Conservation (phyloP, 2,888 invertebrate species). For the Lingula anatina region DNA sequence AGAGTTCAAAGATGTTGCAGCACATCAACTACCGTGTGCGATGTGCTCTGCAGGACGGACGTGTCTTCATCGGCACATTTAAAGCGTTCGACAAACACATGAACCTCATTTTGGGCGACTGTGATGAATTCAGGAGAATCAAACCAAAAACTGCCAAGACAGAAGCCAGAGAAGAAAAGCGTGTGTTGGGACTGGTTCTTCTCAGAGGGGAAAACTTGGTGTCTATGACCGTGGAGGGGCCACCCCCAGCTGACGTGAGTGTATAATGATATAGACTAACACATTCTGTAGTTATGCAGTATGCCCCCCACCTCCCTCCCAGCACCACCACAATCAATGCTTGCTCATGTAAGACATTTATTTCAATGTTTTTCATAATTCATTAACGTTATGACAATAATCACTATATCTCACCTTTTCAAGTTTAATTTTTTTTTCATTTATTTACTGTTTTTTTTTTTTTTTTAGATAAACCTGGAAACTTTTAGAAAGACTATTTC, state of each 20-base stretch:
- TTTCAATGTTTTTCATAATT: too few relatives aligned
- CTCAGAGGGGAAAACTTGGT: conserved; percentile 90
- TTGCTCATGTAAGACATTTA: too few relatives aligned
- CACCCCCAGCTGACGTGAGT: conserved; percentile 82
- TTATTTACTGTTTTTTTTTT: too few relatives aligned
- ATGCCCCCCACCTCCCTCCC: too few relatives aligned
- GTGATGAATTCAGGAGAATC: conserved; percentile 96
- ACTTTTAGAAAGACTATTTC: too few relatives aligned
- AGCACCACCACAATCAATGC: too few relatives aligned
- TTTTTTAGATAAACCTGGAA: too few relatives aligned
- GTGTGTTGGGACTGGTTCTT: conserved; percentile 90
- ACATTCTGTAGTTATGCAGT: too few relatives aligned
- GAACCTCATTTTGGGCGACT: conserved; percentile 98
- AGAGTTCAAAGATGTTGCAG: conserved; percentile 56
- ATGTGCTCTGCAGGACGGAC: conserved; percentile 92
- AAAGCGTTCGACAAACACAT: conserved; percentile 99
- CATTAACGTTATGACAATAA: too few relatives aligned
- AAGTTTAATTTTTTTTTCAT: too few relatives aligned
- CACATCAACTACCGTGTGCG: conserved; percentile 97
- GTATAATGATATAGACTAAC: too few relatives aligned
- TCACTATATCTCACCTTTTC: too few relatives aligned
- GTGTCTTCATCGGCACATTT: conserved; percentile 97
- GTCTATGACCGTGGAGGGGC: conserved; percentile 96
- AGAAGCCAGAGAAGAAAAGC: conserved; percentile 90
- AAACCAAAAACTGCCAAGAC: conserved; percentile 77